Percentiles rank a stretch among this genome's conserved stretches.
Conservation (phyloP, 1,140 invertebrate species). For the Paramacrobiotus metropolitanus region DNA sequence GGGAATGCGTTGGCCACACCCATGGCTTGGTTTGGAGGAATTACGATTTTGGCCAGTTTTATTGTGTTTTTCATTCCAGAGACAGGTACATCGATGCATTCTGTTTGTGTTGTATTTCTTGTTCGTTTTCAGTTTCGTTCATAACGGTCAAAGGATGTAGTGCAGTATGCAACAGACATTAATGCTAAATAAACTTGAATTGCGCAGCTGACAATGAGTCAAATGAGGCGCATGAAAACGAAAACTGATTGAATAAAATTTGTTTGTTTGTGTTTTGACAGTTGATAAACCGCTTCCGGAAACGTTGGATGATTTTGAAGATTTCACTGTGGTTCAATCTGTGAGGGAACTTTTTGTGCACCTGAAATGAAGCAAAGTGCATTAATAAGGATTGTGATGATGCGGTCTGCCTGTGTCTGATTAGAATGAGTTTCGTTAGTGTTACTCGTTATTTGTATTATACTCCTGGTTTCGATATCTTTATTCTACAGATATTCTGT, state of each 20-base stretch:
- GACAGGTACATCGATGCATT: background rate
- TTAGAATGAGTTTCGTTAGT: too few species aligned
- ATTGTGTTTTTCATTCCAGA: background rate
- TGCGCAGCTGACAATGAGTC: background rate
- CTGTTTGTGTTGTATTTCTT: too few species aligned
- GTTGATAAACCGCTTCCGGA: background rate
- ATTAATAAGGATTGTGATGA: too few species aligned
- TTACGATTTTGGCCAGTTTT: background rate
- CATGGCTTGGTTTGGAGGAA: background rate
- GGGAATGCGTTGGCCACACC: background rate
- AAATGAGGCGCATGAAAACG: background rate
- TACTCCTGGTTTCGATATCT: too few species aligned
- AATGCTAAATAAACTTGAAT: background rate
- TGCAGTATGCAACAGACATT: background rate
- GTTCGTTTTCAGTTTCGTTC: too few species aligned
- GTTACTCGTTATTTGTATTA: too few species aligned
- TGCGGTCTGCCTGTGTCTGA: too few species aligned
- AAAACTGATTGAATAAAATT: background rate
- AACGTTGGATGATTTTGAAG: background rate
- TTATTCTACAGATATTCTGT: too few species aligned
- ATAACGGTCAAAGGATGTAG: background rate
- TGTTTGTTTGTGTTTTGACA: background rate
- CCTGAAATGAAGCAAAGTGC: too few species aligned
- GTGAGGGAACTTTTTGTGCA: background rate
- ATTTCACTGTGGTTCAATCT: background rate